phyloP scores from a whole-genome alignment of 2,888 invertebrate species.

The Coleophora deauratella region DNA sequence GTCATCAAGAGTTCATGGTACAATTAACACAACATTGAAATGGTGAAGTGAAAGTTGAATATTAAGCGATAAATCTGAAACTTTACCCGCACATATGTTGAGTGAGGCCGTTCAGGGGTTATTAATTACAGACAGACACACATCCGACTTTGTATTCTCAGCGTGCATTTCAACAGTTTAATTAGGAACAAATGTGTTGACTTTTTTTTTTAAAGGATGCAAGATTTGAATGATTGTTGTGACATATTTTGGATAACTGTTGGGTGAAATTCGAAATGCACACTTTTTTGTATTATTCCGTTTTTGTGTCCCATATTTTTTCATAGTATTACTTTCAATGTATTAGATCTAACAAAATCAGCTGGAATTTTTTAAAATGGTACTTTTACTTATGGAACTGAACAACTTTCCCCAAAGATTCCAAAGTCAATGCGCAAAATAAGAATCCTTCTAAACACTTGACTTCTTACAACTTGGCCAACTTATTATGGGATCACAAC shows the following conservation, averaged over 20 bases:
- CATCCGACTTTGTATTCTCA: constrained; percentile 47
- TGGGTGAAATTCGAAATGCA: too few species aligned
- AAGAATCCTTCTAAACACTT: too few species aligned
- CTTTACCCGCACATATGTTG: constrained; percentile 50
- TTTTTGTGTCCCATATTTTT: too few species aligned
- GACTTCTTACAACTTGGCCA: too few species aligned
- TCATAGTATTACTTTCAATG: too few species aligned
- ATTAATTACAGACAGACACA: constrained; percentile 55
- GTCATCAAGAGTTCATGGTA: constrained; percentile 7
- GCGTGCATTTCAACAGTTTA: constrained; percentile 58
- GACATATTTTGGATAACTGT: constrained; percentile 15
- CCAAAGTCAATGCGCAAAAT: too few species aligned
- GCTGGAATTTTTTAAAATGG: too few species aligned
- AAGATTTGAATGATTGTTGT: constrained; percentile 27
- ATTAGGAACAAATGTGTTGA: constrained; percentile 64
- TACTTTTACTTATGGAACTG: too few species aligned
- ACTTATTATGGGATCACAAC: too few species aligned
- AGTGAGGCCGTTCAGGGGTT: constrained; percentile 40
- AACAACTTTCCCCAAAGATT: too few species aligned
- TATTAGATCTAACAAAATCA: too few species aligned
- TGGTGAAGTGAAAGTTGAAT: constrained; percentile 13
- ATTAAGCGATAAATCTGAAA: constrained; percentile 56
- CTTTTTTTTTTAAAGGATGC: constrained; percentile 24
- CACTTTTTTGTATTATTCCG: too few species aligned
- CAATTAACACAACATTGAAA: constrained; percentile 27